These are phyloP conservation scores for Styela clava DNA, from an alignment of 23 tunicate species.

Conservation along the genomic window DNA sequence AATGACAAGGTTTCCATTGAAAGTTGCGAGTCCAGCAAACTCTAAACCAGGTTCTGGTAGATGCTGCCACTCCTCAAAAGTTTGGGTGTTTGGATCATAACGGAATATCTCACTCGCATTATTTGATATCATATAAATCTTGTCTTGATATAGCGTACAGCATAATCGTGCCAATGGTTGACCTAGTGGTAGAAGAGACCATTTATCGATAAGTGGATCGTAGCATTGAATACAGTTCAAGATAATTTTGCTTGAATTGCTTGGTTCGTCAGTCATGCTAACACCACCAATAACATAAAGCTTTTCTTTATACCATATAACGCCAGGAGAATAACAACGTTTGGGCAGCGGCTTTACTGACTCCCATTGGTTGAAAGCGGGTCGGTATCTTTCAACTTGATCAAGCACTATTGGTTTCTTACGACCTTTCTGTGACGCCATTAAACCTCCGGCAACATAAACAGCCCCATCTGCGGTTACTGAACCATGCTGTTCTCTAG, in stretches of 20 bases:
- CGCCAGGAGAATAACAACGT: conserved; percentile 94
- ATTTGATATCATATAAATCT: conserved; percentile 93
- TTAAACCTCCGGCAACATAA: conserved; percentile 95
- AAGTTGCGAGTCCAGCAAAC: conserved; percentile 95
- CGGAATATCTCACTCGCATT: conserved; percentile 70
- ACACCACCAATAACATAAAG: conserved; percentile 96
- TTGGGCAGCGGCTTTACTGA: conserved; percentile 88
- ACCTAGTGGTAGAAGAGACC: conserved; percentile 77
- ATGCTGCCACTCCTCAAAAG: conserved; percentile 77
- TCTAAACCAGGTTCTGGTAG: conserved; percentile 67
- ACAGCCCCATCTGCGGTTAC: conserved; percentile 87
- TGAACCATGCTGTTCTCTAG: conserved; percentile 92
- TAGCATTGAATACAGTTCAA: conserved; percentile 81
- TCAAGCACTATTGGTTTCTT: conserved; percentile 87
- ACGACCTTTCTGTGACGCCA: conserved; percentile 92
- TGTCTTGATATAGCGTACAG: conserved; percentile 72
- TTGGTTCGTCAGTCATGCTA: conserved; percentile 79
- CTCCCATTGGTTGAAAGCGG: conserved; percentile 81
- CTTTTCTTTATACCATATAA: conserved; percentile 72
- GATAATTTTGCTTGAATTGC: conserved; percentile 77
- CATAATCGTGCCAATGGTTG: conserved; percentile 89
- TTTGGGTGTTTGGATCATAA: conserved; percentile 67
- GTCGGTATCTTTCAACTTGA: conserved; percentile 83
- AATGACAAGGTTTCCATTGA: conserved; percentile 73
- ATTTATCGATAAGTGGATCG: conserved; percentile 75